Base-by-base conservation (phyloP, 2,888 invertebrate genomes). In the Frankliniella intonsa region DNA sequence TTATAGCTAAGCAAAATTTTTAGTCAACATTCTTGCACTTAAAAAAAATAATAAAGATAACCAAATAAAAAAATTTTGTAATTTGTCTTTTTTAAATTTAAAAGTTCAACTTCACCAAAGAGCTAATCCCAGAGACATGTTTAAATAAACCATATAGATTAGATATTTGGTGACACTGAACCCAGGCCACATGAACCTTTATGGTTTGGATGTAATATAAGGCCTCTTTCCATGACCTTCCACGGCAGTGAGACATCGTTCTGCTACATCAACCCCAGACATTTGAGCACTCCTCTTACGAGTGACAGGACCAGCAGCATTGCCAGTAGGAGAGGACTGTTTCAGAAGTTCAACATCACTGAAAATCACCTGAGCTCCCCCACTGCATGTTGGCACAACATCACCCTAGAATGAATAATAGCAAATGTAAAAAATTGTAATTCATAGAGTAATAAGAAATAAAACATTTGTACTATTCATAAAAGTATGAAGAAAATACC, bases 291-390 rank as follows among this genome's bases (percentile, higher is more conserved):
- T 83, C 9, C 89, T 86, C 83, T 89, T 89, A 7, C 88, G 87
- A 27, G 87, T 86, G 8, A 88, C 88, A n/a, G 89, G 88, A 55
- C 82, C 55, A 79, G 86, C 85, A 84, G 84, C 85, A 86, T 80
- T 80, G 19, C 50, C 87, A 0, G 90, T 92, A 0, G 96, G 96
- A 0, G 95, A 95, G 86, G 92, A 91, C 86, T 97, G 96, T 84
- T 92, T 93, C 12, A 98, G 87, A 86, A 94, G 93, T 87, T 99
- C 99, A 0, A 99, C 94, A 88, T 98, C 98, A 85, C 95, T 94
- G 87, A 99, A 97, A 50, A 98, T 93, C 0, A 99, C 95, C 86
- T 98, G 97, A 0, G 97, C 95, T 0, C 99, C 99, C 0, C 99
- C 99, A 1, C 96, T 95, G 83, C 94, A 93, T 0, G 99, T 99